Evolutionary conservation across 2,797 vertebrate species (phyloP).

Genomic region (Loriculus beryllinus): DNA sequence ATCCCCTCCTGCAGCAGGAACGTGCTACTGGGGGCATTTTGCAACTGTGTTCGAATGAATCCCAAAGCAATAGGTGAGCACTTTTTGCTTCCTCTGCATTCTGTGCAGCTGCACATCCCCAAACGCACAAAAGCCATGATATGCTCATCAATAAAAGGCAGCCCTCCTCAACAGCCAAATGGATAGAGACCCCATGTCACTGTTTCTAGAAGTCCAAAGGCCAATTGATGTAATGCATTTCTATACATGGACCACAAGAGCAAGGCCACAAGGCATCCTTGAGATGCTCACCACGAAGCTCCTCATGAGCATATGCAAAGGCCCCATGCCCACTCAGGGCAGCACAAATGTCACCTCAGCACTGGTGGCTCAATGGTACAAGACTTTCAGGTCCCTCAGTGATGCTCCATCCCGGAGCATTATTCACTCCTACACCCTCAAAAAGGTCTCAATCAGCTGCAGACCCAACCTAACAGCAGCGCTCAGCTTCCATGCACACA

Average conservation of each 20-base stretch:
- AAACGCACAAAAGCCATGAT: accelerated
- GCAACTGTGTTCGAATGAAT: not conserved
- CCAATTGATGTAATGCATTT: accelerated
- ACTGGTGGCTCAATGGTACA: accelerated
- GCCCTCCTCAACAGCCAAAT: not conserved
- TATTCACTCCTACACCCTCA: not conserved
- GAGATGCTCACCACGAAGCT: not conserved
- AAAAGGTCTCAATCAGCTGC: not conserved
- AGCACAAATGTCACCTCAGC: not conserved
- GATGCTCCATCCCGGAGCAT: accelerated
- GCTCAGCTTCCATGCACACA: not conserved
- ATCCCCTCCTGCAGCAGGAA: not conserved
- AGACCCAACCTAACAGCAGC: not conserved
- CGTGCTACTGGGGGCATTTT: accelerated
- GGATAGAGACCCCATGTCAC: not conserved
- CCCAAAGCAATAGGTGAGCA: accelerated
- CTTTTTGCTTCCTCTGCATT: not conserved
- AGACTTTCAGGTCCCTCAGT: not conserved
- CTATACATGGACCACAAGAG: not conserved
- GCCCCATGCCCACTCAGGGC: not conserved
- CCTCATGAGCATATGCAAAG: not conserved
- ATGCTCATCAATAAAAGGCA: accelerated
- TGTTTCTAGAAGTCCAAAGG: not conserved
- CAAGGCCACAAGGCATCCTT: not conserved
- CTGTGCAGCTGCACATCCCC: not conserved